These are phyloP conservation scores for Lasioglossum malachurum DNA, from an alignment of 2,888 invertebrate genomes.

Conservation along the genomic window DNA sequence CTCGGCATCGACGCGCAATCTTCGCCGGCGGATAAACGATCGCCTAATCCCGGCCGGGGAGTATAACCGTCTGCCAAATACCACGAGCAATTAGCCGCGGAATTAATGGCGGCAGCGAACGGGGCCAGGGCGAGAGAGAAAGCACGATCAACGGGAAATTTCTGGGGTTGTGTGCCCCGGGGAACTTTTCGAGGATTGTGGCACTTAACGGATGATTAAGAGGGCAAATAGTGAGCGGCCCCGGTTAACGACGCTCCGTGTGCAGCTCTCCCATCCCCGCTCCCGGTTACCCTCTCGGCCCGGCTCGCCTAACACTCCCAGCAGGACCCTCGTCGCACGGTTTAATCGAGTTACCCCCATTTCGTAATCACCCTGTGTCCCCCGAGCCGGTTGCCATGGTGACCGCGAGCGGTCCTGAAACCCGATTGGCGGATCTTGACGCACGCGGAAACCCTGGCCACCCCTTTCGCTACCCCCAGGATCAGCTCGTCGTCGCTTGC, in stretches of 20 bases:
- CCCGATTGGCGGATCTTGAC: constrained; percentile 74
- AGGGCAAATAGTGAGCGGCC: constrained; percentile 80
- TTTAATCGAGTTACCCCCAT: constrained; percentile 84
- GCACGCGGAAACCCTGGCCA: constrained; percentile 70
- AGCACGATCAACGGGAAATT: constrained; percentile 10
- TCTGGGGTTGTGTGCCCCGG: constrained; percentile 40
- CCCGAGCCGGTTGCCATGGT: constrained; percentile 79
- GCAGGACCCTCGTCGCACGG: constrained; percentile 64
- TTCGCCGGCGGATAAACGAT: not conserved
- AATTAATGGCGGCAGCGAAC: constrained; percentile 28
- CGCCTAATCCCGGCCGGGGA: not conserved
- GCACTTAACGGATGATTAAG: constrained; percentile 84
- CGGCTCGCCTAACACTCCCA: constrained; percentile 42
- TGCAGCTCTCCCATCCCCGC: constrained; percentile 29
- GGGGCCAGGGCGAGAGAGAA: not conserved
- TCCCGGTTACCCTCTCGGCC: constrained; percentile 25
- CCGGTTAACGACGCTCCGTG: constrained; percentile 49
- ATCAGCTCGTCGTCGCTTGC: constrained; percentile 56
- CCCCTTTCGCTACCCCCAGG: constrained; percentile 62
- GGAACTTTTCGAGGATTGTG: constrained; percentile 69
- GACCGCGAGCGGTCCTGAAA: constrained; percentile 74
- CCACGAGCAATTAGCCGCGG: constrained; percentile 35
- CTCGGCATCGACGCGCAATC: not conserved
- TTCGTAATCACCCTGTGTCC: constrained; percentile 82
- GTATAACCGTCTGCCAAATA: constrained; percentile 14